Base-by-base conservation (phyloP, 2,888 invertebrate species). In the Drosophila pseudotakahashii region DNA sequence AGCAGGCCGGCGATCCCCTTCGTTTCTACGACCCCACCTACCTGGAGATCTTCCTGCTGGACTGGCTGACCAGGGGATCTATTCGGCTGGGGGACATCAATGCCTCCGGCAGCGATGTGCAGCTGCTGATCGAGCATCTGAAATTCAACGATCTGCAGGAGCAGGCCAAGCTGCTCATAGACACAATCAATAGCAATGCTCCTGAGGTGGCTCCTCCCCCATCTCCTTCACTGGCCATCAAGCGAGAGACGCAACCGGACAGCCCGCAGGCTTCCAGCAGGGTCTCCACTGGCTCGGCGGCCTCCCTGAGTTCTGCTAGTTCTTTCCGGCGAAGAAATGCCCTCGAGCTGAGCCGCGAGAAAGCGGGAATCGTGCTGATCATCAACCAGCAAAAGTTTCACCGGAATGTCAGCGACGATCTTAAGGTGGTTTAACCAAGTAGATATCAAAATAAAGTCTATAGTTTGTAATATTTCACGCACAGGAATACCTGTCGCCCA, bases 321-420 rank as follows among this genome's bases (percentile, higher is more conserved):
- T 1, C 23, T 11, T 1, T 10, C 7, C 36, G 58, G 11, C 41
- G 26, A 5, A 30, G 45, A 19, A 71, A 88, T 23, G 79, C 73
- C 13, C 79, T 90, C 61, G 51, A 64, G 5, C 76, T 91, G n/a
- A 75, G 62, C 0, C 78, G 61, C 1, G 71, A 84, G 6, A 74
- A 57, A 2, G 91, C 91, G 3, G 92, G 92, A 6, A 88, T 87
- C 63, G 51, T 89, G 23, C 68, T 92, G 4, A 91, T 92, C 19
- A 90, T 92, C 34, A 92, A 92, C 77, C 92, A 92, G 74, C 75
- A 76, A 14, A 11, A 41, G 0, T 92, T 92, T 54, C 70, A 88
- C 68, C 73, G 68, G n/a, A 70, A 91, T 2, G 62, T 71, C 3
- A 74, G 77, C 66, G 77, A 79, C 0, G 76, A 84, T n/a, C 54